Conservation (phyloP, 2,113 vertebrate genomes). For the Thamnophis sirtalis region DNA sequence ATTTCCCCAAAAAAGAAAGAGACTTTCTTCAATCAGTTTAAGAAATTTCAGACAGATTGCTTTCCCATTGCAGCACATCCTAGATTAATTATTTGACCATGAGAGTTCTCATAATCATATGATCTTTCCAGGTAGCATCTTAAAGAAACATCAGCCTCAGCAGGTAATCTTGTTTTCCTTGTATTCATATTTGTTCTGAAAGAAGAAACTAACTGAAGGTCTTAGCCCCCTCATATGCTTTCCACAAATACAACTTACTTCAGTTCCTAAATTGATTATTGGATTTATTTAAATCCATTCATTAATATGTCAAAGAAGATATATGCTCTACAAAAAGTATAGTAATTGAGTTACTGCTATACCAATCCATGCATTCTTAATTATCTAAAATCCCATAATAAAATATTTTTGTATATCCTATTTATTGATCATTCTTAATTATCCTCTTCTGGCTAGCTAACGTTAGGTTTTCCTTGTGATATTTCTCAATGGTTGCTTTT, state of each 20-base stretch:
- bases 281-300: neutral
- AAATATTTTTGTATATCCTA: neutral
- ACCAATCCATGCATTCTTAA: neutral
- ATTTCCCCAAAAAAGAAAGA: neutral
- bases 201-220: neutral
- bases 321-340: neutral
- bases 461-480: neutral
- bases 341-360: neutral
- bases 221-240: neutral
- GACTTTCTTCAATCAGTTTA: neutral
- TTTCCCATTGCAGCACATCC: neutral
- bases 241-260: neutral
- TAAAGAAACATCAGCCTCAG: neutral
- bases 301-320: neutral
- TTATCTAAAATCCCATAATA: neutral
- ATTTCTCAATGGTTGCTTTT: neutral
- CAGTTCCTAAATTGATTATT: neutral
- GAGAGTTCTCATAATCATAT: neutral
- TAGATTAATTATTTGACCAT: neutral
- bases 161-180: neutral
- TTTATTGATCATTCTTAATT: neutral
- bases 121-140: neutral
- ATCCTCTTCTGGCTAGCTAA: neutral
- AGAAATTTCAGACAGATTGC: neutral
- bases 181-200: neutral